phyloP scores from a whole-genome alignment of 2,113 vertebrate genomes.

The Nibea coibor region DNA sequence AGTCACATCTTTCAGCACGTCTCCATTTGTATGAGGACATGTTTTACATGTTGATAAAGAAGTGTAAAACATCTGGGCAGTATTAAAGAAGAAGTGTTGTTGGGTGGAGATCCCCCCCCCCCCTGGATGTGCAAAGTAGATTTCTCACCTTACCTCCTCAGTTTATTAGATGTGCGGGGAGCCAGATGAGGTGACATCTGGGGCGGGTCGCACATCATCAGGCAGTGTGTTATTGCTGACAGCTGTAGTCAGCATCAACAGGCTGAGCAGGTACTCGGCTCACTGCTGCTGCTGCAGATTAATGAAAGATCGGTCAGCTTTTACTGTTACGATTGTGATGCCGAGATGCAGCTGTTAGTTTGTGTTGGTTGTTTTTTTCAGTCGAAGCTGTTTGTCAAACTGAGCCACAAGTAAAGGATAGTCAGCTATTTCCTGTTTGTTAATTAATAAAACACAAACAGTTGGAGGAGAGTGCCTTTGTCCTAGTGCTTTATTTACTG shows the following conservation, averaged over 20 bases:
- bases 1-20: not conserved
- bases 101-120: not conserved
- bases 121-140: slow-evolving; percentile 30
- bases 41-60: not conserved
- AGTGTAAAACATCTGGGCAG: slow-evolving; percentile 21
- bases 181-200: slow-evolving; percentile 61
- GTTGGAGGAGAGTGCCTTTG: not conserved
- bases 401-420: not conserved
- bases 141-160: slow-evolving; percentile 32
- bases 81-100: not conserved
- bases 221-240: slow-evolving; percentile 15
- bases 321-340: not conserved
- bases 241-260: slow-evolving; percentile 20
- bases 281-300: not conserved
- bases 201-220: slow-evolving; percentile 31
- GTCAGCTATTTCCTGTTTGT: not conserved
- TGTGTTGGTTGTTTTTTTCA: not conserved
- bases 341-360: not conserved
- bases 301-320: not conserved
- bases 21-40: not conserved
- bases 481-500: not conserved
- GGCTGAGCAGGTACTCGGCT: not conserved
- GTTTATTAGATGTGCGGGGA: not conserved
- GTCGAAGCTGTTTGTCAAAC: not conserved
- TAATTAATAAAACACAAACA: not conserved